Evolutionary conservation across 2,113 vertebrate species (phyloP).

Genomic region (Cebus imitator): DNA sequence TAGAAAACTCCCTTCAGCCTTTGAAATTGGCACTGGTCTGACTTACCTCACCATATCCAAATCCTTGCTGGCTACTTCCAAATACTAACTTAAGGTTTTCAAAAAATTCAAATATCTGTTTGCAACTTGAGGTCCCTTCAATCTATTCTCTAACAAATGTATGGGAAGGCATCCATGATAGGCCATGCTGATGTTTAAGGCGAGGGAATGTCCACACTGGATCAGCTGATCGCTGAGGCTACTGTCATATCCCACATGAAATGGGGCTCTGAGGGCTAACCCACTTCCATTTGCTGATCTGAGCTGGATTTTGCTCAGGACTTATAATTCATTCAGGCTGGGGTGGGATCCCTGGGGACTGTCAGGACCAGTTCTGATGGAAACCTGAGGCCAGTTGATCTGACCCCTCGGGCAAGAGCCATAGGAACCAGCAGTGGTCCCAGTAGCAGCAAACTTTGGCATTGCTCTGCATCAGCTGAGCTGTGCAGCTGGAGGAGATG

Average conservation of each 20-base stretch:
- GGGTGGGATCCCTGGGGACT: background rate
- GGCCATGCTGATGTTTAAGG: background rate
- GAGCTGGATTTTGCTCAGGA: background rate
- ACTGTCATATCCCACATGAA: accelerated
- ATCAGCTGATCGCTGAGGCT: too few relatives aligned
- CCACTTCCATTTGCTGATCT: background rate
- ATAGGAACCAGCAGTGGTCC: too few relatives aligned
- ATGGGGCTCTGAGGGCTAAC: background rate
- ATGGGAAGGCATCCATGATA: background rate
- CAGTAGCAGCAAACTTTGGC: too few relatives aligned
- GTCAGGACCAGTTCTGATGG: background rate
- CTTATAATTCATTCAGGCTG: background rate
- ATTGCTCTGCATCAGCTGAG: too few relatives aligned
- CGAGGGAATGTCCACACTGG: background rate
- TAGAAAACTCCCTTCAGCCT: background rate
- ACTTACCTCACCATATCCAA: accelerated
- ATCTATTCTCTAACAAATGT: background rate
- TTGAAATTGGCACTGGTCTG: accelerated
- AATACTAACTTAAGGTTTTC: background rate
- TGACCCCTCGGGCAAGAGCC: accelerated
- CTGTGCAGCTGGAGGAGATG: background rate
- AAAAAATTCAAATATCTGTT: background rate
- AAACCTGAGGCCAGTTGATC: background rate
- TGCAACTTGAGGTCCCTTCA: background rate
- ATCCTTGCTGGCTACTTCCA: background rate